A percentile compares a stretch with the other conserved stretches of the same genome.
These are phyloP conservation scores for Lithodes maja DNA, from an alignment of 2,888 invertebrate species.

Conservation along the genomic window DNA sequence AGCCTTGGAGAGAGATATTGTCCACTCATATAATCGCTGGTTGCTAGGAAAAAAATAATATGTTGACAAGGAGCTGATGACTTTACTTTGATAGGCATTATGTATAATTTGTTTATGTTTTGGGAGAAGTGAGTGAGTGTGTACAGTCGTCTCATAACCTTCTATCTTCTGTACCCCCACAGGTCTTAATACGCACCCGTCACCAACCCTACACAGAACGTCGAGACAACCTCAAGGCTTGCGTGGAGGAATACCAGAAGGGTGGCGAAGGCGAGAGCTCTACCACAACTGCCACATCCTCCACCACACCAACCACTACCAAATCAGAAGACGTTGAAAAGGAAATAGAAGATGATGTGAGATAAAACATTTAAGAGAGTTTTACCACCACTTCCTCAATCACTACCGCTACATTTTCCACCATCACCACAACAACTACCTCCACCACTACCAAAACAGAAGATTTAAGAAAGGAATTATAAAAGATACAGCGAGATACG, in stretches of 20 bases:
- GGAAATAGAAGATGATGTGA: not conserved
- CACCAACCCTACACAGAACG: slow-evolving; percentile 44
- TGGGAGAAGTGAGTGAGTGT: too few relatives aligned
- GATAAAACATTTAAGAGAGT: not conserved
- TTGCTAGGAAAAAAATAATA: too few relatives aligned
- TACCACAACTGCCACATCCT: not conserved
- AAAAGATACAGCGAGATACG: too few relatives aligned
- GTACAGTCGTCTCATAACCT: not conserved
- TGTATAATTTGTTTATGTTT: too few relatives aligned
- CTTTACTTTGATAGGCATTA: too few relatives aligned
- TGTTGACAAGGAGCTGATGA: too few relatives aligned
- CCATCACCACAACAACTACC: too few relatives aligned
- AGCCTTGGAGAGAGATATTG: too few relatives aligned
- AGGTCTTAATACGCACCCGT: slow-evolving; percentile 33
- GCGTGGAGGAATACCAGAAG: slow-evolving; percentile 11
- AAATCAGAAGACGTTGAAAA: not conserved
- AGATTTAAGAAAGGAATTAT: too few relatives aligned
- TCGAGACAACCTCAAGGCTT: slow-evolving; percentile 26
- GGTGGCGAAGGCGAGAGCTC: not conserved
- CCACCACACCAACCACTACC: not conserved
- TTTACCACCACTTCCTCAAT: not conserved
- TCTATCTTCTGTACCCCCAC: not conserved
- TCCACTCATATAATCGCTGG: too few relatives aligned
- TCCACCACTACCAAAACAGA: too few relatives aligned
- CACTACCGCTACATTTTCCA: too few relatives aligned